These are phyloP conservation scores for Cnemophilus loriae DNA, from an alignment of 2,113 vertebrate genomes.

Conservation along the genomic window DNA sequence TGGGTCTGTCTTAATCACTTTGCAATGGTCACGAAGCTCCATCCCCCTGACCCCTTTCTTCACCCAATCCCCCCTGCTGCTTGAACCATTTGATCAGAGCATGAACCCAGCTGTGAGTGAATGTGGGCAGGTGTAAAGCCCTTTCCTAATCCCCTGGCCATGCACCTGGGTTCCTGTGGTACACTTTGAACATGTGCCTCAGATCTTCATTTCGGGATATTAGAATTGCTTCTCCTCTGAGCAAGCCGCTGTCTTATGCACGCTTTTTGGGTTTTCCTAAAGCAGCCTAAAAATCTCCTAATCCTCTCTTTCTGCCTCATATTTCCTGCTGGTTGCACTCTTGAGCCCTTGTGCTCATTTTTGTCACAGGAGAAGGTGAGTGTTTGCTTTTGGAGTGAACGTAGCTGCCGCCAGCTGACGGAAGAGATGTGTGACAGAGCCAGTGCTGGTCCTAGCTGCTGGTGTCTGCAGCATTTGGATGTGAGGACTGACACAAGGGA, in stretches of 20 bases:
- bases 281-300: conserved; percentile 8
- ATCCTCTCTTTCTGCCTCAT: background rate
- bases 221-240: background rate
- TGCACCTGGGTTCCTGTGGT: background rate
- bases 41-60: background rate
- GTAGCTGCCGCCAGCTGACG: background rate
- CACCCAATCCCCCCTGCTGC: background rate
- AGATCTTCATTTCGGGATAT: background rate
- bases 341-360: background rate
- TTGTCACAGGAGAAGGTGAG: background rate
- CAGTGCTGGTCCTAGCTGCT: background rate
- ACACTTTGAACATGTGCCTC: background rate
- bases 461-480: background rate
- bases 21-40: background rate
- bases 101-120: background rate
- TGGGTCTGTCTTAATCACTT: background rate
- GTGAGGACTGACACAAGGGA: background rate
- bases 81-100: background rate
- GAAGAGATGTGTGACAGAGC: background rate
- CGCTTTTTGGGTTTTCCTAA: background rate
- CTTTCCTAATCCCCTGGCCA: background rate
- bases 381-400: background rate
- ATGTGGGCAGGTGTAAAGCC: conserved; percentile 7
- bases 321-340: background rate
- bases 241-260: background rate